Conservation (phyloP, 2,888 invertebrate species). For the Hipparchia semele region DNA sequence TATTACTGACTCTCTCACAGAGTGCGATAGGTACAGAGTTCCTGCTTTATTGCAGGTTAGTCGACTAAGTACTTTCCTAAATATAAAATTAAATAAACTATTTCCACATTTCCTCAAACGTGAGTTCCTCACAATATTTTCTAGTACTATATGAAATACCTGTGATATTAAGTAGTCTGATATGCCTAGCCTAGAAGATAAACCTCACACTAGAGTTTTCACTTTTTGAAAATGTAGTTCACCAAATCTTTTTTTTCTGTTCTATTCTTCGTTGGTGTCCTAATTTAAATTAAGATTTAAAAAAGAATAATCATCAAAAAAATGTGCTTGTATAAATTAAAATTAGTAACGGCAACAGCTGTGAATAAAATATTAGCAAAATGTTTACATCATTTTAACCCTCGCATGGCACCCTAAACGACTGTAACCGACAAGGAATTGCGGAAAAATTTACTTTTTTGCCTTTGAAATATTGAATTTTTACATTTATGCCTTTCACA, state of each 20-base stretch:
- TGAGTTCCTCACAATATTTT: too few relatives aligned
- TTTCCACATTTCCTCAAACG: too few relatives aligned
- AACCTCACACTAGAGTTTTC: too few relatives aligned
- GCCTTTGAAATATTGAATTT: slow-evolving; percentile 79
- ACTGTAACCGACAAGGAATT: slow-evolving; percentile 66
- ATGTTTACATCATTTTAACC: slow-evolving; percentile 44
- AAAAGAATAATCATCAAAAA: slow-evolving; percentile 2
- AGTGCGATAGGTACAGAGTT: too few relatives aligned
- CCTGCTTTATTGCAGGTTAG: too few relatives aligned
- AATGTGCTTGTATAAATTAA: slow-evolving; percentile 17
- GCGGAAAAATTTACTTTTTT: slow-evolving; percentile 69
- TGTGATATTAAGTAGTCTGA: too few relatives aligned
- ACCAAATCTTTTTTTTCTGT: neutral
- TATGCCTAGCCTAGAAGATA: too few relatives aligned
- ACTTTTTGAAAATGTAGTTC: neutral
- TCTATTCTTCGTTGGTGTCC: neutral
- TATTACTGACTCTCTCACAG: too few relatives aligned
- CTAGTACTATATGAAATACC: too few relatives aligned
- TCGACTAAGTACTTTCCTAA: too few relatives aligned
- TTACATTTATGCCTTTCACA: slow-evolving; percentile 82
- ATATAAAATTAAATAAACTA: too few relatives aligned
- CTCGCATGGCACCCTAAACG: slow-evolving; percentile 53
- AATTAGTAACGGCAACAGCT: slow-evolving; percentile 24
- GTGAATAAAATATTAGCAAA: slow-evolving; percentile 35
- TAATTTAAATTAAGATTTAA: neutral